Conservation (phyloP, 2,797 vertebrate genomes). For the Coluber constrictor region DNA sequence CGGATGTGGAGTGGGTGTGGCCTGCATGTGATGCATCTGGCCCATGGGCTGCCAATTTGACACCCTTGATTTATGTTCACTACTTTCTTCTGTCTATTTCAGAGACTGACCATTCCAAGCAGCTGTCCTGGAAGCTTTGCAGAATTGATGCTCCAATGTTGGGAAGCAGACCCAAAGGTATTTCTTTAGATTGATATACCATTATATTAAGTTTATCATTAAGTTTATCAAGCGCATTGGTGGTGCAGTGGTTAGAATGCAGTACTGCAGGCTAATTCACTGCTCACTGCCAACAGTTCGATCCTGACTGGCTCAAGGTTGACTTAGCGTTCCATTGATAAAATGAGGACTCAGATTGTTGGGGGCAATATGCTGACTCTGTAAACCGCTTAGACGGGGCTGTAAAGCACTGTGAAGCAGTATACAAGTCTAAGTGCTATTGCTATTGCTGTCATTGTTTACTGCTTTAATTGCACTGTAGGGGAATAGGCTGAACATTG, state of each 20-base stretch:
- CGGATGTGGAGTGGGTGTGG: too few relatives aligned
- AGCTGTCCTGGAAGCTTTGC: slow-evolving; percentile 93
- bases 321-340: background rate
- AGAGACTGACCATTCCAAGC: slow-evolving; percentile 98
- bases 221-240: background rate
- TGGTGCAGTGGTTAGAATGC: background rate
- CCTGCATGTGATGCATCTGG: too few relatives aligned
- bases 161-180: slow-evolving; percentile 90
- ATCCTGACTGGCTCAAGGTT: background rate
- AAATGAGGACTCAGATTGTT: background rate
- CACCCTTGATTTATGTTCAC: background rate
- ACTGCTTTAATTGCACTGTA: background rate
- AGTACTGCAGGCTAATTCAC: background rate
- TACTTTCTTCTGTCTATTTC: slow-evolving; percentile 49
- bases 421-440: too few relatives aligned
- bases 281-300: background rate
- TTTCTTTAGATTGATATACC: background rate
- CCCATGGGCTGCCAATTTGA: too few relatives aligned
- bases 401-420: too few relatives aligned
- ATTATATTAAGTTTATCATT: background rate
- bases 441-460: background rate
- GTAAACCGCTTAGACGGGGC: too few relatives aligned
- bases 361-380: too few relatives aligned
- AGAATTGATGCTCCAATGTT: slow-evolving; percentile 89
- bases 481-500: background rate